A percentile compares a stretch with the other conserved stretches of the same genome.
Conservation (phyloP, 2,113 vertebrate genomes). For the Nematolebias whitei region DNA sequence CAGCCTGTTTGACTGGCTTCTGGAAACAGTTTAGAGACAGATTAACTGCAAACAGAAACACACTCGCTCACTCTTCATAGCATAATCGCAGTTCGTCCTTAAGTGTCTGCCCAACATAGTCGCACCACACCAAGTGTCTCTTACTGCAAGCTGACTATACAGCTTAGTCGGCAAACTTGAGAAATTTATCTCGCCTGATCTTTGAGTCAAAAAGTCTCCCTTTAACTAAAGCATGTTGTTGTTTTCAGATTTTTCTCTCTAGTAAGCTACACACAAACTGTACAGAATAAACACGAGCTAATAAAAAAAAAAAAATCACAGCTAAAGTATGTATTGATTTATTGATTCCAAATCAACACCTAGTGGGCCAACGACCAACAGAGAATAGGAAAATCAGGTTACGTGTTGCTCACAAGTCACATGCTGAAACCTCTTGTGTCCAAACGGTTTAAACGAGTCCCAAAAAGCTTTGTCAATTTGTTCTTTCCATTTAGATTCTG, state of each 20-base stretch:
- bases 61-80: slow-evolving; percentile 14
- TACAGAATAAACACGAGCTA: slow-evolving; percentile 1
- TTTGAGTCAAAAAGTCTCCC: slow-evolving; percentile 54
- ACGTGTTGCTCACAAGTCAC: slow-evolving; percentile 12
- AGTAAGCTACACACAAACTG: slow-evolving; percentile 18
- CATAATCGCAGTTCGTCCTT: slow-evolving; percentile 15
- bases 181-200: slow-evolving; percentile 18
- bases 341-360: slow-evolving; percentile 44
- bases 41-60: slow-evolving; percentile 19
- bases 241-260: slow-evolving; percentile 43
- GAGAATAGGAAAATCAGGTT: slow-evolving; percentile 40
- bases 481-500: slow-evolving; percentile 18
- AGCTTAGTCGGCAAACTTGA: slow-evolving; percentile 19
- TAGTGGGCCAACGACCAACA: slow-evolving; percentile 23
- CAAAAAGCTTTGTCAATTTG: slow-evolving; percentile 21
- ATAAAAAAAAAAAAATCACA: slow-evolving; percentile 25
- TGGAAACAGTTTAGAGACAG: slow-evolving; percentile 82
- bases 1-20: slow-evolving; percentile 95
- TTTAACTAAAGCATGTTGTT: slow-evolving; percentile 70
- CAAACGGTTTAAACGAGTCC: slow-evolving; percentile 28
- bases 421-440: slow-evolving; percentile 44
- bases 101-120: slow-evolving; percentile 8
- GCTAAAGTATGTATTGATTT: slow-evolving; percentile 30
- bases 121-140: slow-evolving; percentile 31
- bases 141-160: slow-evolving; percentile 35